Evolutionary conservation across 2,113 vertebrate species (phyloP).

Genomic region (Aegithalos caudatus): DNA sequence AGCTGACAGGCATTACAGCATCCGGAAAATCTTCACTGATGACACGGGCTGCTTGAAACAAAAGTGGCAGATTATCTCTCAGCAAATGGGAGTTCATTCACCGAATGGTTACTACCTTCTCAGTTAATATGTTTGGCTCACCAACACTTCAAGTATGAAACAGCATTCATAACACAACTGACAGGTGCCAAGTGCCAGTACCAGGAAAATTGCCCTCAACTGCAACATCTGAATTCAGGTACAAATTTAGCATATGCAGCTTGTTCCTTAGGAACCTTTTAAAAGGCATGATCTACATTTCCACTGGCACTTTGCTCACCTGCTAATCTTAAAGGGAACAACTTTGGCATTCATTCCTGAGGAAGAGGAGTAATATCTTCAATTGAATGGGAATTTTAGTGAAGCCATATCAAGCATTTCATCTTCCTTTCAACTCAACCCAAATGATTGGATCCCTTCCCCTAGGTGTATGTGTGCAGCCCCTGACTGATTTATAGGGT

Average conservation of each 20-base stretch:
- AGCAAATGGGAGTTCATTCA: not conserved
- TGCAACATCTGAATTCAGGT: not conserved
- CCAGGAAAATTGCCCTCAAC: not conserved
- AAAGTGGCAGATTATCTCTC: not conserved
- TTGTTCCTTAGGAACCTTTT: not conserved
- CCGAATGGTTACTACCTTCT: not conserved
- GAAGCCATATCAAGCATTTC: not conserved
- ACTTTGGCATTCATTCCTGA: not conserved
- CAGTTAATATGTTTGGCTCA: not conserved
- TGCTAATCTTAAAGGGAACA: not conserved
- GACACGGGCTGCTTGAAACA: conserved; percentile 5
- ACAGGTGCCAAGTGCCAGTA: not conserved
- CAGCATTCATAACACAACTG: not conserved
- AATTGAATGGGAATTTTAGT: not conserved
- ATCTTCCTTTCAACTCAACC: not conserved
- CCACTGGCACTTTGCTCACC: rapidly evolving
- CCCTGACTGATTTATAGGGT: not conserved
- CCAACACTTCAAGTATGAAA: not conserved
- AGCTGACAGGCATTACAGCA: not conserved
- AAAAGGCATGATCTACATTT: not conserved
- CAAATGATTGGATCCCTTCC: not conserved
- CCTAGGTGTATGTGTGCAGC: not conserved
- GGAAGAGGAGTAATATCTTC: not conserved
- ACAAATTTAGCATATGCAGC: not conserved
- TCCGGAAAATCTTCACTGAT: not conserved